Base-by-base conservation (phyloP, 2,113 vertebrate genomes). In the Engraulis encrasicolus region DNA sequence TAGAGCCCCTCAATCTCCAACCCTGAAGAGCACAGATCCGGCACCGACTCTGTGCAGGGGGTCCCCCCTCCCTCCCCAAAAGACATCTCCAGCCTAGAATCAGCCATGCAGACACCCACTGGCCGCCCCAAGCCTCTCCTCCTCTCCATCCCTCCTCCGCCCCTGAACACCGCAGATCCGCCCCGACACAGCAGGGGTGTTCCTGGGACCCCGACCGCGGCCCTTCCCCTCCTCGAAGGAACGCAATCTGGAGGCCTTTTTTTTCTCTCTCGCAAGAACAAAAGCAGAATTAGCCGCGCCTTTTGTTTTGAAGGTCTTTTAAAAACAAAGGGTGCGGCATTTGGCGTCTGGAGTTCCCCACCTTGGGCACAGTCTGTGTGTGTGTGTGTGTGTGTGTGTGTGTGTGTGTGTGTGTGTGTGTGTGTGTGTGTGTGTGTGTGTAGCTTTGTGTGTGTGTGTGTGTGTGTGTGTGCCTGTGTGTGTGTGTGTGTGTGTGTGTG, bases 111-210 rank as follows among this genome's bases (percentile, higher is more conserved):
- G 80, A 66, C 4, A 45, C 3, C 40, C 40, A 45, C 40, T 9
- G 4, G 9, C 40, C 40, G n/a, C n/a, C n/a, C n/a, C n/a, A n/a
- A n/a, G n/a, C n/a, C n/a, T n/a, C n/a, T n/a, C n/a, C n/a, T n/a
- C n/a, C n/a, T n/a, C n/a, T n/a, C n/a, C n/a, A n/a, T n/a, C n/a
- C n/a, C n/a, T n/a, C 40, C 40, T 5, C 40, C 40, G 40, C 78
- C 82, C 80, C 81, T 38, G 52, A 66, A 83, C 84, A 84, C 78
- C 50, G 81, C 78, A 15, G 12, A 88, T 85, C 54, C 83, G 84
- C 84, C 86, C 82, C 83, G 50, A 66, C 83, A 88, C 93, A 91
- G 91, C 92, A 86, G 93, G 94, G 91, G 92, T 82, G 3, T 81
- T 61, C 86, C 15, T 45, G 36, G 17, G 7, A 18, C 2, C 52